Evolutionary conservation across 2,888 invertebrate species (phyloP).

Genomic region (Leptothorax acervorum): DNA sequence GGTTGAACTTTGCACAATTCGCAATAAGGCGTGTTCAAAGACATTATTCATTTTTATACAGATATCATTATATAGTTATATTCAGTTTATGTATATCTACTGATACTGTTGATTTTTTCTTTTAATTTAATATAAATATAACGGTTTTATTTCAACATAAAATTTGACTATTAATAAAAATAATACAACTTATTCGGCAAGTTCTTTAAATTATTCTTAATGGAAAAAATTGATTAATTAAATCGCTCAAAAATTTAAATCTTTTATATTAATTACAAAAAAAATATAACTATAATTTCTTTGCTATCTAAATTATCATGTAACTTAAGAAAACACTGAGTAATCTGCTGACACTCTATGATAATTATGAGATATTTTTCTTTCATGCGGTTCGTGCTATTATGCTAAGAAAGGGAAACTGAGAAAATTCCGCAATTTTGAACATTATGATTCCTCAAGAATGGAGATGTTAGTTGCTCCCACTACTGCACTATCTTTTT

Average conservation of each 20-base stretch:
- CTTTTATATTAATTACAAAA: neutral
- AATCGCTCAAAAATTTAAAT: neutral
- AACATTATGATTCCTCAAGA: slow-evolving; percentile 54
- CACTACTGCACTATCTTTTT: slow-evolving; percentile 32
- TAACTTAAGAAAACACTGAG: neutral
- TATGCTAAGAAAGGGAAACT: slow-evolving; percentile 2
- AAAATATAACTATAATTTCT: neutral
- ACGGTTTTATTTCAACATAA: neutral
- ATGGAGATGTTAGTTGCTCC: slow-evolving; percentile 47
- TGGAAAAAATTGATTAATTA: neutral
- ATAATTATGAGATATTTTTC: slow-evolving; percentile 55
- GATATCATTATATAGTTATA: neutral
- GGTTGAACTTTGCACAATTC: slow-evolving; percentile 64
- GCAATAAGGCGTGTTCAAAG: slow-evolving; percentile 2
- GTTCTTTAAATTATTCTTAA: neutral
- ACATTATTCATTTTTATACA: neutral
- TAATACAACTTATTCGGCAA: neutral
- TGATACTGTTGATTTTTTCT: slow-evolving; percentile 13
- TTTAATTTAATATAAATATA: neutral
- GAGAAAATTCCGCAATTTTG: slow-evolving; percentile 41
- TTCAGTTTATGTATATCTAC: neutral
- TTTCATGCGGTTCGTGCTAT: neutral
- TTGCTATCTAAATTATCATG: neutral
- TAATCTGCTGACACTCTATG: slow-evolving; percentile 42
- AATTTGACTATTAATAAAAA: neutral